These are phyloP conservation scores for Mesoligia furuncula DNA, from an alignment of 2,888 invertebrate genomes.

Conservation along the genomic window DNA sequence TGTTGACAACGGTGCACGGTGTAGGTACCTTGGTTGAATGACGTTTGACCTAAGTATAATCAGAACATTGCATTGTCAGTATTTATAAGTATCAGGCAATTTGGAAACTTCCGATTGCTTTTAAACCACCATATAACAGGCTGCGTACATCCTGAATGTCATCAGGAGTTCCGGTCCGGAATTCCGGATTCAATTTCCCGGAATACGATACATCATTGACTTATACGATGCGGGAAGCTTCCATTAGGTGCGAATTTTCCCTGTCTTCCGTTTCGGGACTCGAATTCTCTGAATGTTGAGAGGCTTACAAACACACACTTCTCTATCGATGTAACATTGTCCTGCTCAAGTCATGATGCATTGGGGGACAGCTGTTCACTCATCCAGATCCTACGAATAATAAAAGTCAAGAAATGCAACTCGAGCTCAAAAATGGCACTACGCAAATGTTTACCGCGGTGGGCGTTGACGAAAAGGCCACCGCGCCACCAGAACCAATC, in stretches of 20 bases:
- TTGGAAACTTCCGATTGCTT: conserved; percentile 11
- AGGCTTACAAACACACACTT: background rate
- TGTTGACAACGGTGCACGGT: no score
- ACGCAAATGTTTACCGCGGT: no score
- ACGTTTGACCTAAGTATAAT: background rate
- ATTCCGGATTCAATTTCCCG: conserved; percentile 58
- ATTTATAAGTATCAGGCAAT: conserved; percentile 5
- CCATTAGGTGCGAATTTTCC: conserved; percentile 29
- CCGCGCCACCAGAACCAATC: no score
- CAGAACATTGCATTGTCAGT: background rate
- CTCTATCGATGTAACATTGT: background rate
- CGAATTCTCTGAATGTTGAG: conserved; percentile 6
- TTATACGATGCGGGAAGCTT: conserved; percentile 28
- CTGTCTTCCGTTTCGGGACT: conserved; percentile 25
- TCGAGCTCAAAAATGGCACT: no score
- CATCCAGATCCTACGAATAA: conserved; percentile 1
- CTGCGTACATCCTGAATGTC: conserved; percentile 30
- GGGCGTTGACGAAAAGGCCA: no score
- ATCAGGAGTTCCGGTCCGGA: conserved; percentile 47
- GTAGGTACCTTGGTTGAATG: background rate
- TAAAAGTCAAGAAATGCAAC: no score
- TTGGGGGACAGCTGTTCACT: conserved; percentile 10
- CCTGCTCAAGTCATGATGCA: conserved; percentile 1
- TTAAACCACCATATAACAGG: conserved; percentile 23
- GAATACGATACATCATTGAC: conserved; percentile 42